These are phyloP conservation scores for Atopsyche davidsoni DNA, from an alignment of 1,140 invertebrate genomes.

Conservation along the genomic window DNA sequence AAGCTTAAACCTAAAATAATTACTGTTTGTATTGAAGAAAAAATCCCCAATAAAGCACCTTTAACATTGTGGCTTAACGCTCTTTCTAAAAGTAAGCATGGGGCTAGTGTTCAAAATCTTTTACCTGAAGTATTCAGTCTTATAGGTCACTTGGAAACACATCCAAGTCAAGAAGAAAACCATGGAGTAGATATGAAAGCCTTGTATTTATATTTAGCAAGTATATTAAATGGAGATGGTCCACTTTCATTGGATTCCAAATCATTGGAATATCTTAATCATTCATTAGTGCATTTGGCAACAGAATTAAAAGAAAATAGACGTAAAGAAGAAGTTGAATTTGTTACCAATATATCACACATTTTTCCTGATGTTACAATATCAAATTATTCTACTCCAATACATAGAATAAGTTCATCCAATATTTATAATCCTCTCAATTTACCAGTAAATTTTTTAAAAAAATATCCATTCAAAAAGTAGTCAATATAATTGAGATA, in stretches of 20 bases:
- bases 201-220: slow-evolving; percentile 2
- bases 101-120: background rate
- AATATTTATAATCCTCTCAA: no score
- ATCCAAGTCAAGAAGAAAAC: background rate
- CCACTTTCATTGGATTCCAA: background rate
- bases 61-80: background rate
- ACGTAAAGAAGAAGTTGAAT: background rate
- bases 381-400: background rate
- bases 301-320: background rate
- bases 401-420: no score
- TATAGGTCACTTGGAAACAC: slow-evolving; percentile 2
- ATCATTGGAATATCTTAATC: background rate
- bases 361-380: slow-evolving; percentile 2
- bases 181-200: background rate
- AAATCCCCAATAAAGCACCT: background rate
- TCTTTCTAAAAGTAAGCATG: background rate
- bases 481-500: no score
- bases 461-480: no score
- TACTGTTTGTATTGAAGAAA: background rate
- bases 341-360: background rate
- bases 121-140: background rate
- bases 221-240: background rate
- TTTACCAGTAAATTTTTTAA: no score
- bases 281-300: background rate
- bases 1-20: background rate